Evolutionary conservation across 2,888 invertebrate species (phyloP), one percentile per base, ranked within the genome.

Genomic region (Epiperipatus broadwayi): DNA sequence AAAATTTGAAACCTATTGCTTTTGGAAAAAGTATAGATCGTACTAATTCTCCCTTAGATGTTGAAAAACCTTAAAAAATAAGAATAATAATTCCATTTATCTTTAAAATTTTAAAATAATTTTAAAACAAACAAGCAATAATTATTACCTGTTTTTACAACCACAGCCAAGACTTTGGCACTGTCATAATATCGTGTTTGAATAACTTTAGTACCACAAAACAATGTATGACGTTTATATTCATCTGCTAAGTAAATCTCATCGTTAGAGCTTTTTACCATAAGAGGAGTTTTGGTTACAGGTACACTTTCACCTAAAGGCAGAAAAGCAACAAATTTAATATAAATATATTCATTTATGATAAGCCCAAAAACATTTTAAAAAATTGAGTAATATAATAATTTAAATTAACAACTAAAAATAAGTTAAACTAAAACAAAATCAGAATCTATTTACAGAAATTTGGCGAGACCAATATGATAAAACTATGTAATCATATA

Each of bases 241-340:
- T 68, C 69, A 46, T 75, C 73, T 10, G 75, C 67, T 37, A 73
- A 70, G 55, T 78, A 85, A 7, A 68, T 53, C 49, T 59, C 46
- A 35, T 53, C 50, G 8, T 43, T 39, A 14, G 7, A 36, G 7
- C 5, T 30, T 5, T 36, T 22, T 33, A 36, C 10, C 3, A 76
- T 70, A 1, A 73, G 47, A 1, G 72, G 66, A 0, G 79, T 81
- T 64, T 91, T 91, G 45, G 80, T 79, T 4, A 87, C 78, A 2
- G 89, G 89, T 3, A 87, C 78, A 60, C 84, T 84, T 65, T 91
- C 91, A 44, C 89, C 84, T 78, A 50, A 37, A 14, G 14, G 14
- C n/a, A n/a, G n/a, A 41, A 2, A 41, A 44, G 3, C 40, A 40
- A 8, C 21, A 7, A 16, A 21, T 34, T 4, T 5, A 28, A 31